Percentiles rank a stretch among this genome's conserved stretches.
phyloP scores from a whole-genome alignment of 1,140 invertebrate genomes.

The Tetramorium simillimum region DNA sequence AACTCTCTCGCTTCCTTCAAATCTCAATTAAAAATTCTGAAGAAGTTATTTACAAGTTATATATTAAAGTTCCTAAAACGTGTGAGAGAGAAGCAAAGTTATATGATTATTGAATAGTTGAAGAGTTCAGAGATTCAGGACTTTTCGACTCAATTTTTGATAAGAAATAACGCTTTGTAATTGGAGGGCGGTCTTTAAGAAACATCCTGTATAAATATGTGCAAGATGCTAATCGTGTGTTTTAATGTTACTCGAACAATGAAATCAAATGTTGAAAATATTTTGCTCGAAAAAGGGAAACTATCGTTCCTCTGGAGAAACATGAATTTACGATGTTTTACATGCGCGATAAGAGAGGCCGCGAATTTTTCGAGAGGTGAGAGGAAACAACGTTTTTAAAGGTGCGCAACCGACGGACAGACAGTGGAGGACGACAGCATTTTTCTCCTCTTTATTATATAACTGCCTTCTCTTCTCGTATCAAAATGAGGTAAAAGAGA shows the following conservation, averaged over 20 bases:
- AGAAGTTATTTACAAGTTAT: neutral
- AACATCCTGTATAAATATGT: neutral
- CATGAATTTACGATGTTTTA: constrained; percentile 33
- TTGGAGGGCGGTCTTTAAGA: no score
- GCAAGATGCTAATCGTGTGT: neutral
- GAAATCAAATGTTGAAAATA: neutral
- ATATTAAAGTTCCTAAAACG: neutral
- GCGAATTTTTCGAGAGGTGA: constrained; percentile 30
- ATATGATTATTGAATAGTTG: no score
- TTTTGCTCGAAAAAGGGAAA: neutral
- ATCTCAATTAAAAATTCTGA: neutral
- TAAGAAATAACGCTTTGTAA: no score
- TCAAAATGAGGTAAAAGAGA: constrained; percentile 54
- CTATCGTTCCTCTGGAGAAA: neutral
- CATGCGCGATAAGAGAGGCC: constrained; percentile 4
- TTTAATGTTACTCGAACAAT: neutral
- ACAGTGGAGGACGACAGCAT: constrained; percentile 14
- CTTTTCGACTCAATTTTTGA: no score
- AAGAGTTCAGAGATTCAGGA: no score
- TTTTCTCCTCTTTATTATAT: constrained; percentile 35
- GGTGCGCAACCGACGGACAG: neutral
- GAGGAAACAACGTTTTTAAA: constrained; percentile 40
- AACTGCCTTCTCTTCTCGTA: constrained; percentile 15
- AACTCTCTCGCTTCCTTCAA: neutral
- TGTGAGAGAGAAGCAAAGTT: neutral